Conservation (phyloP, 37 sponge, comb jelly and placozoan genomes). For the Lycopodina hypogea region DNA sequence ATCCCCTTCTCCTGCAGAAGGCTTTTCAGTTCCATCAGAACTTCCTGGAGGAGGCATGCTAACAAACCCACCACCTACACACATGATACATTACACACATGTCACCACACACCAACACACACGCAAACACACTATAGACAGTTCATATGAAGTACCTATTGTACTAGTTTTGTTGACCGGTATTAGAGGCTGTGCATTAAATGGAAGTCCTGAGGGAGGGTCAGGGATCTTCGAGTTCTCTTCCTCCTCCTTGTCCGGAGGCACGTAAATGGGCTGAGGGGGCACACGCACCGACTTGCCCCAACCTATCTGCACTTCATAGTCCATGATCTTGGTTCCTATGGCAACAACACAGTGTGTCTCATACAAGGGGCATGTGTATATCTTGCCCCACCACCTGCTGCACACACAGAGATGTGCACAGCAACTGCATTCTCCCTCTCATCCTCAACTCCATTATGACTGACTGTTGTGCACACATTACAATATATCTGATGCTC, state of each 20-base stretch:
- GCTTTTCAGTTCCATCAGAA: too few relatives aligned
- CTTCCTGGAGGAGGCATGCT: too few relatives aligned
- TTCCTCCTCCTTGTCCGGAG: conserved; percentile 69
- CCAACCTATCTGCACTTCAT: conserved; percentile 93
- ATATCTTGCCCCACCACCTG: too few relatives aligned
- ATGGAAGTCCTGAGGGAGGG: conserved; percentile 85
- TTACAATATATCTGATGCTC: too few relatives aligned
- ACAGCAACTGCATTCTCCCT: too few relatives aligned
- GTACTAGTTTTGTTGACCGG: neutral
- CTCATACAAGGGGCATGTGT: too few relatives aligned
- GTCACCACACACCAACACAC: neutral
- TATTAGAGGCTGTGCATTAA: conserved; percentile 78
- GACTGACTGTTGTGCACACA: too few relatives aligned
- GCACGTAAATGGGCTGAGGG: conserved; percentile 86
- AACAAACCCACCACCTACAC: too few relatives aligned
- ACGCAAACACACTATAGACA: neutral
- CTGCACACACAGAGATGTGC: too few relatives aligned
- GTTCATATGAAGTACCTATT: neutral
- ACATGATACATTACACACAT: too few relatives aligned
- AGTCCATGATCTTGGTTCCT: conserved; percentile 95
- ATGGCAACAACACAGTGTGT: neutral
- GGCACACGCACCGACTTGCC: conserved; percentile 96
- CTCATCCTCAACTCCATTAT: too few relatives aligned
- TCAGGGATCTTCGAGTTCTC: conserved; percentile 58
- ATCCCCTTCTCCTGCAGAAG: too few relatives aligned